Evolutionary conservation across 2,888 invertebrate genomes (phyloP).

Genomic region (Agrenia bidenticulata): DNA sequence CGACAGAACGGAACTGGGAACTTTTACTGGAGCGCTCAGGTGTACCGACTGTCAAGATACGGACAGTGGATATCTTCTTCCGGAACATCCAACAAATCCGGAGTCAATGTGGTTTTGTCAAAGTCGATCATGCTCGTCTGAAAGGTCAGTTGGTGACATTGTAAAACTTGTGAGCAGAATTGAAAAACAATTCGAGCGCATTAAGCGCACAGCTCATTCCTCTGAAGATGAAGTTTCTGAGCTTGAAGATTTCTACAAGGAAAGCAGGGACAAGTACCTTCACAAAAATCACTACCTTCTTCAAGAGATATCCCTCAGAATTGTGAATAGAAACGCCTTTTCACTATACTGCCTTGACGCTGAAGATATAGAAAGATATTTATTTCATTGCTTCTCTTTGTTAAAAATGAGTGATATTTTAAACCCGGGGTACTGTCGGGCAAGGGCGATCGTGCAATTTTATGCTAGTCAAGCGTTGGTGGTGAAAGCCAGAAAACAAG

Average conservation of each 20-base stretch:
- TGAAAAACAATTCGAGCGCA: constrained; percentile 37
- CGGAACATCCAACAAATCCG: constrained; percentile 33
- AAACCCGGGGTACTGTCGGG: constrained; percentile 37
- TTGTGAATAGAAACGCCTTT: constrained; percentile 39
- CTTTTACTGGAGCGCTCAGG: constrained; percentile 42
- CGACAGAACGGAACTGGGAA: constrained; percentile 43
- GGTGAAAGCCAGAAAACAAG: constrained; percentile 29
- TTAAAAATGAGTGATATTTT: constrained; percentile 28
- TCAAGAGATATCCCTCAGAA: constrained; percentile 41
- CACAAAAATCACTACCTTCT: constrained; percentile 41
- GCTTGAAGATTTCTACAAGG: constrained; percentile 36
- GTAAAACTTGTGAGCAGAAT: constrained; percentile 35
- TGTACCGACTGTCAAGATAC: constrained; percentile 31
- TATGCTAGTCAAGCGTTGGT: constrained; percentile 37
- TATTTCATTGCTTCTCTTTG: constrained; percentile 33
- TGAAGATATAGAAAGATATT: constrained; percentile 31
- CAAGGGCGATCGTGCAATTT: constrained; percentile 38
- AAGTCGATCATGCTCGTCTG: constrained; percentile 22
- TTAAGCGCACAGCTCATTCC: constrained; percentile 27
- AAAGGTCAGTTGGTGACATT: constrained; percentile 26
- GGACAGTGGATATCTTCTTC: constrained; percentile 39
- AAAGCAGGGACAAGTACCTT: constrained; percentile 23
- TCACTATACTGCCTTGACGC: constrained; percentile 29
- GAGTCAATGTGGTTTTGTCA: constrained; percentile 42
- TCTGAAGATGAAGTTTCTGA: constrained; percentile 36